Conservation (phyloP, 2,888 invertebrate genomes). For the Cabera pusaria region DNA sequence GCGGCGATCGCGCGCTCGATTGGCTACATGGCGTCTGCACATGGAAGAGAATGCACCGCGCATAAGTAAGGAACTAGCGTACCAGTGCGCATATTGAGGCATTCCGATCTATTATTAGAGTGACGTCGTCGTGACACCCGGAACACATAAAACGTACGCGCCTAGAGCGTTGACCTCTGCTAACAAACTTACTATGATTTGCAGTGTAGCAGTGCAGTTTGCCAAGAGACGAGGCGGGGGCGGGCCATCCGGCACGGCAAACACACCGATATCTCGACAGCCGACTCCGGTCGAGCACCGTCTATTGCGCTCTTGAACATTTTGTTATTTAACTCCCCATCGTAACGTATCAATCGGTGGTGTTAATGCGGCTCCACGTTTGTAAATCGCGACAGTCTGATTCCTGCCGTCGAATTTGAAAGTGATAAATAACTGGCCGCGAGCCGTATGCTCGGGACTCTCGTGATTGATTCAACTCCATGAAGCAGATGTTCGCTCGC, state of each 20-base stretch:
- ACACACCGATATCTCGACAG: slow-evolving; percentile 65
- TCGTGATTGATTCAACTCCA: slow-evolving; percentile 70
- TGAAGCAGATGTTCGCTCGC: slow-evolving; percentile 55
- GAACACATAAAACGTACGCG: slow-evolving; percentile 76
- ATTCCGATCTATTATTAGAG: slow-evolving; percentile 79
- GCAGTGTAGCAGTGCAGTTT: slow-evolving; percentile 76
- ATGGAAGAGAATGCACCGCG: slow-evolving; percentile 52
- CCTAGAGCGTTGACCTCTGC: slow-evolving; percentile 77
- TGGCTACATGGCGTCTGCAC: slow-evolving; percentile 41
- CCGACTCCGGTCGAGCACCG: slow-evolving; percentile 48
- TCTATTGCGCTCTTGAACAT: slow-evolving; percentile 50
- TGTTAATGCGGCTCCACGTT: slow-evolving; percentile 46
- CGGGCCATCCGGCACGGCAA: slow-evolving; percentile 68
- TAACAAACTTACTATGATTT: slow-evolving; percentile 79
- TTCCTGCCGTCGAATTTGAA: slow-evolving; percentile 53
- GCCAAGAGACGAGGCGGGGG: slow-evolving; percentile 74
- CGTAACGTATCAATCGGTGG: slow-evolving; percentile 44
- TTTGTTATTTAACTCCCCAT: slow-evolving; percentile 43
- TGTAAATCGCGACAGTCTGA: slow-evolving; percentile 57
- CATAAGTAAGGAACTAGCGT: slow-evolving; percentile 63
- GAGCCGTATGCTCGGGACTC: slow-evolving; percentile 52
- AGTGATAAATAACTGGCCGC: slow-evolving; percentile 65
- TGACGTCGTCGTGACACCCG: slow-evolving; percentile 78
- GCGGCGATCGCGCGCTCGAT: slow-evolving; percentile 47
- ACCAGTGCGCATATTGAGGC: slow-evolving; percentile 67